Evolutionary conservation across 1,140 invertebrate genomes (phyloP), one percentile per base, ranked within the genome.

Genomic region (Drosophila serrata): DNA sequence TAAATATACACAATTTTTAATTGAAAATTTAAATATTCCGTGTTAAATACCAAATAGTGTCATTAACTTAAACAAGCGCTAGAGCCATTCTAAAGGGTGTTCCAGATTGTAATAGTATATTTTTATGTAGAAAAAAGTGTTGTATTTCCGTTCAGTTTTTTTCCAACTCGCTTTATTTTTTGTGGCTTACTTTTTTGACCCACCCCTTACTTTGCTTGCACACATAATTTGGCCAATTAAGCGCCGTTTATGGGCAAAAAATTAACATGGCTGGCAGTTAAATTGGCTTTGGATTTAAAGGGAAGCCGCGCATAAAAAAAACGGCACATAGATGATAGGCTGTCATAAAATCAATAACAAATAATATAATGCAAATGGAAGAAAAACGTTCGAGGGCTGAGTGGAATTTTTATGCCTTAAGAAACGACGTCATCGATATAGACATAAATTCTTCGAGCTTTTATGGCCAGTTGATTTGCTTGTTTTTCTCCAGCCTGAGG

Each of bases 311-410:
- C 27, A 57, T 43, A 56, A 49, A 17, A 57, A 49, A 56, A 49
- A 17, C n/a, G 42, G 37, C 22, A 42, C 13, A 67, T 8, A 57
- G 56, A 37, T 17, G 24, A 68, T 45, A 43, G 61, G 42, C 24
- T 35, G 39, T 58, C 62, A 72, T 67, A 87, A 86, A 86, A 87
- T 86, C 79, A 82, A 86, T 86, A 86, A 79, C 74, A 81, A 72
- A 84, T 85, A 77, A 72, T 63, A 64, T 76, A 77, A 85, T 84
- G 81, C 65, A 80, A 81, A 73, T 64, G 80, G 64, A 58, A 53
- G 45, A 75, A 85, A 70, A 86, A 81, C 63, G 67, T 51, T 35
- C 40, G 8, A 75, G 27, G 82, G 27, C 68, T 81, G 78, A 60
- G 55, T 67, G 46, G 74, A 79, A 86, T 79, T 86, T 82, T 70